These are phyloP conservation scores for Australoheros scitulus DNA, from an alignment of 2,113 vertebrate genomes.

Conservation along the genomic window DNA sequence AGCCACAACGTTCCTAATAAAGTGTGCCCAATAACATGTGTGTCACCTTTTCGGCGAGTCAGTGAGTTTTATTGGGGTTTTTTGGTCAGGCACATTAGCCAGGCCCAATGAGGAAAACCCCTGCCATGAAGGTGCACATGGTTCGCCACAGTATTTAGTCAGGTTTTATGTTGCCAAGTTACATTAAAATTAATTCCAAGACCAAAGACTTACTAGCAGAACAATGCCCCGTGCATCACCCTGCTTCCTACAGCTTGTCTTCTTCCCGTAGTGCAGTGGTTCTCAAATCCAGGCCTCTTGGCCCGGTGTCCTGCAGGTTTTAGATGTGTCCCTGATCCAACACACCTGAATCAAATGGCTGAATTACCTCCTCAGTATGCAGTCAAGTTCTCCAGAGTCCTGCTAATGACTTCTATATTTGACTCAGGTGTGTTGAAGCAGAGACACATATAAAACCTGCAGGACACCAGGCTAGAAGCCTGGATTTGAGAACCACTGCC, in stretches of 20 bases:
- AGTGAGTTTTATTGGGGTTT: background rate
- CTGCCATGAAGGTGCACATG: background rate
- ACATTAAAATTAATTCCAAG: background rate
- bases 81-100: background rate
- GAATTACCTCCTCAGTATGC: too few relatives aligned
- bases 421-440: too few relatives aligned
- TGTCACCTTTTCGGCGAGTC: background rate
- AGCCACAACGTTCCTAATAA: background rate
- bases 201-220: background rate
- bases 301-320: too few relatives aligned
- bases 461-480: too few relatives aligned
- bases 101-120: background rate
- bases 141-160: background rate
- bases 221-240: background rate
- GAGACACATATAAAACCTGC: too few relatives aligned
- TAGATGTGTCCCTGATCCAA: too few relatives aligned
- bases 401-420: too few relatives aligned
- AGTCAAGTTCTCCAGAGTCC: too few relatives aligned
- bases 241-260: background rate
- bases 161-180: background rate
- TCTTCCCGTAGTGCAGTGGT: background rate
- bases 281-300: too few relatives aligned
- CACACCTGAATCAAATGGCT: too few relatives aligned
- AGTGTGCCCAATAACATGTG: too few relatives aligned
- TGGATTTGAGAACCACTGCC: background rate